Evolutionary conservation across 2,797 vertebrate species (phyloP), one percentile per base, ranked within the genome.

Genomic region (Eulemur mongoz): DNA sequence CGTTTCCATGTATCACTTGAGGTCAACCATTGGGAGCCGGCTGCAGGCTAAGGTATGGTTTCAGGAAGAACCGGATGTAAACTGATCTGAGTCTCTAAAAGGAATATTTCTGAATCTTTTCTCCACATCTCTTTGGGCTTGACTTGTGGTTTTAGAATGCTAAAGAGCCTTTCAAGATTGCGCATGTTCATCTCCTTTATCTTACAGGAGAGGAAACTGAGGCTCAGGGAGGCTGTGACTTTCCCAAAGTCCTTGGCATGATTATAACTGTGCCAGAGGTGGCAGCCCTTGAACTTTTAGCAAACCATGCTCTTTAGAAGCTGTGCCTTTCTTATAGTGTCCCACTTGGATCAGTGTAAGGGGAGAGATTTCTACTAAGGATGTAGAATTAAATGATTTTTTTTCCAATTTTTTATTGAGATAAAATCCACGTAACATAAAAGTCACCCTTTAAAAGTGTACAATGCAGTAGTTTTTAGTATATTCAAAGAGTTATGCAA

Each of bases 11-110:
- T 99, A 99, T 96, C 99, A 99, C 95, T 99, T 99, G 99, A 99
- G 99, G 97, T 99, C 99, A 0, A 99, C 99, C 96, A 99, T 99
- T 1, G 99, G 99, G 87, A 99, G 99, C 98, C 99, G 99, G 84
- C 99, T 99, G 92, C 99, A 99, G 98, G 99, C 99, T 95, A 99
- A 99, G 99, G 99, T 99, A 99, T 80, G 97, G 63, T 87, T 87
- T 73, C 1, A 30, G 73, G 63, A 84, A 35, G 67, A 75, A 65
- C 30, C 8, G 40, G 45, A 59, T 35, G 5, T 79, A 35, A 89
- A 35, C 12, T 67, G 18, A 17, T 65, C n/a, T 54, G 76, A 94
- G 20, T 20, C 65, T 89, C 57, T 67, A 38, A 25, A 25, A 43
- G 6, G 4, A 48, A 10, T 48, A 35, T 76, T 61, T 89, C 30